A percentile compares a stretch with the other conserved stretches of the same genome.
phyloP scores from a whole-genome alignment of 2,888 invertebrate genomes.

The Phoenoteleia sp. region DNA sequence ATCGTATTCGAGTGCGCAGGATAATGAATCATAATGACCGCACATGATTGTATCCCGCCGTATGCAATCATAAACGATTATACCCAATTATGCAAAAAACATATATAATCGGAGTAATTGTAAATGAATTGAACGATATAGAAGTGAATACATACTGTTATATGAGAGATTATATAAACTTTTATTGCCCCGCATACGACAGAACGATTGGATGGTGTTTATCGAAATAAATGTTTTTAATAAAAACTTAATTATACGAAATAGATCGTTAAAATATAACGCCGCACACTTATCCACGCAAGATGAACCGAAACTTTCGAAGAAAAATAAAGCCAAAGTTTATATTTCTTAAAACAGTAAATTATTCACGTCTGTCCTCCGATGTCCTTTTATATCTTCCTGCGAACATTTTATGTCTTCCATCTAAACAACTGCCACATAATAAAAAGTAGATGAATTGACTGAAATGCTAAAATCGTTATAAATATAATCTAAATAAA shows the following conservation, averaged over 20 bases:
- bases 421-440: slow-evolving; percentile 49
- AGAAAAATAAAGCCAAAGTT: slow-evolving; percentile 46
- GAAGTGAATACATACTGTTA: slow-evolving; percentile 52
- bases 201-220: slow-evolving; percentile 21
- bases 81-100: slow-evolving; percentile 62
- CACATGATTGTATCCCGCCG: slow-evolving; percentile 39
- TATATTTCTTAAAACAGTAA: slow-evolving; percentile 55
- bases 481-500: slow-evolving; percentile 52
- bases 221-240: slow-evolving; percentile 8
- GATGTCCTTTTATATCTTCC: slow-evolving; percentile 60
- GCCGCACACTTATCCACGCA: neutral
- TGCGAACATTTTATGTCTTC: slow-evolving; percentile 54
- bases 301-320: neutral
- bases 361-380: slow-evolving; percentile 55
- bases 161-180: slow-evolving; percentile 36
- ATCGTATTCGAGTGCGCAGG: slow-evolving; percentile 25
- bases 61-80: slow-evolving; percentile 58
- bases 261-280: slow-evolving; percentile 19
- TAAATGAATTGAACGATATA: slow-evolving; percentile 53
- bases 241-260: slow-evolving; percentile 22
- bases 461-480: slow-evolving; percentile 43
- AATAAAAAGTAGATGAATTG: slow-evolving; percentile 61
- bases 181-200: slow-evolving; percentile 1
- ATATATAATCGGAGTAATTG: slow-evolving; percentile 58
- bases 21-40: slow-evolving; percentile 66